Percentiles rank a stretch among this genome's conserved stretches.
Evolutionary conservation across 2,888 invertebrate species (phyloP).

Genomic region (Mythimna impura): DNA sequence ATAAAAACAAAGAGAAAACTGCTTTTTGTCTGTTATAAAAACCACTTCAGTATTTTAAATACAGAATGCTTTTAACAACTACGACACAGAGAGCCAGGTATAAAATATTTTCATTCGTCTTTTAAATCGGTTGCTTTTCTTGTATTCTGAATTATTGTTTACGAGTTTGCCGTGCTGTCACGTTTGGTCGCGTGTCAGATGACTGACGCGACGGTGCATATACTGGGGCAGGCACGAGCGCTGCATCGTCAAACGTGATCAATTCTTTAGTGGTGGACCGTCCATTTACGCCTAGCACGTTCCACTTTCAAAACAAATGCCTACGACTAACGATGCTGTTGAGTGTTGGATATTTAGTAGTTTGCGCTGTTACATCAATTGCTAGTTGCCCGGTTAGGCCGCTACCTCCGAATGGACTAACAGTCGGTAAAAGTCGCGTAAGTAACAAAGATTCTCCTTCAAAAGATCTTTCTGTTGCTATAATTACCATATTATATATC

Average conservation of each 20-base stretch:
- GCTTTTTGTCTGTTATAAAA: neutral
- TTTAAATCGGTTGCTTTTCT: neutral
- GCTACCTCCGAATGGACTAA: neutral
- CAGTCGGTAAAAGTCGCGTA: too few species aligned
- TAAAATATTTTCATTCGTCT: slow-evolving; percentile 8
- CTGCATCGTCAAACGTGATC: slow-evolving; percentile 32
- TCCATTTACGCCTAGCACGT: slow-evolving; percentile 14
- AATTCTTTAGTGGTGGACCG: slow-evolving; percentile 15
- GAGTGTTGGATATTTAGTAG: neutral
- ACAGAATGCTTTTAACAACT: slow-evolving; percentile 2
- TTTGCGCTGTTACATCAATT: neutral
- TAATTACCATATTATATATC: too few species aligned
- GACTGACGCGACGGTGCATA: slow-evolving; percentile 26
- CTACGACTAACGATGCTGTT: neutral
- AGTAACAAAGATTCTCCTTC: neutral
- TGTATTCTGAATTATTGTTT: slow-evolving; percentile 15
- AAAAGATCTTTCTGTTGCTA: neutral
- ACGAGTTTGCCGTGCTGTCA: slow-evolving; percentile 26
- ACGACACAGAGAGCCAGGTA: neutral
- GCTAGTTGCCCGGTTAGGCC: neutral
- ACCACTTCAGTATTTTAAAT: neutral
- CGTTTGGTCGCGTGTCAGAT: slow-evolving; percentile 24
- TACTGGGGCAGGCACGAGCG: slow-evolving; percentile 20
- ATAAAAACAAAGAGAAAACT: neutral
- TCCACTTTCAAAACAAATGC: slow-evolving; percentile 26